Conservation (phyloP, 2,888 invertebrate genomes). For the Dryadula phaetusa region DNA sequence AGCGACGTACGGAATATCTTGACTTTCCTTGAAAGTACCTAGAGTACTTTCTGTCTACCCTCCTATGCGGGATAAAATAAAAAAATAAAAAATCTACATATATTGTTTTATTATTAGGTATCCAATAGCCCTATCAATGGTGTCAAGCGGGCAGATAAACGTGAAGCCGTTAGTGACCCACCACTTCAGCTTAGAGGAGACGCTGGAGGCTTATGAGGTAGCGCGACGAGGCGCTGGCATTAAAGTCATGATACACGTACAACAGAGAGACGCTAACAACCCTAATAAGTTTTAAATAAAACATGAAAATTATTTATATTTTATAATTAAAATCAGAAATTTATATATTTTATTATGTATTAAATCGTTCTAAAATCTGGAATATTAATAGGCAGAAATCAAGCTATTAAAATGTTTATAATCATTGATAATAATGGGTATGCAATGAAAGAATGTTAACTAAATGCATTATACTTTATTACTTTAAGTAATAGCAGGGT, state of each 20-base stretch:
- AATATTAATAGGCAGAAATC: too few species aligned
- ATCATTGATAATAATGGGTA: not conserved
- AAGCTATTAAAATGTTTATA: too few species aligned
- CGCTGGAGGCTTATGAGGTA: constrained; percentile 92
- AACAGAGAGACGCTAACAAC: constrained; percentile 82
- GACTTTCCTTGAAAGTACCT: too few species aligned
- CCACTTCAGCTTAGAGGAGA: constrained; percentile 90
- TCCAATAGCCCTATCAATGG: constrained; percentile 90
- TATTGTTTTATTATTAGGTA: constrained; percentile 82
- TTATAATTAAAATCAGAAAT: not conserved
- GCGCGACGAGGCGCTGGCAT: constrained; percentile 90
- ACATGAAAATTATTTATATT: not conserved
- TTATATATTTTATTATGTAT: too few species aligned
- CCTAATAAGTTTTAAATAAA: constrained; percentile 37
- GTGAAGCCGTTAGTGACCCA: constrained; percentile 94
- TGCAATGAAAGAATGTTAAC: not conserved
- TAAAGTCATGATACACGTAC: constrained; percentile 94
- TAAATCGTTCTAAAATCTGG: too few species aligned
- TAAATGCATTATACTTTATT: constrained; percentile 5
- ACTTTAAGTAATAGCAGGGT: constrained; percentile 6
- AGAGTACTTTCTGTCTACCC: too few species aligned
- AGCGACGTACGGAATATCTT: too few species aligned
- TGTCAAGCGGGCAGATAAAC: constrained; percentile 90
- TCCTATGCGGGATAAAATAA: too few species aligned
- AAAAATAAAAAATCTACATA: too few species aligned